These are phyloP conservation scores for Cantharis rufa DNA, from an alignment of 2,888 invertebrate genomes.

Conservation along the genomic window DNA sequence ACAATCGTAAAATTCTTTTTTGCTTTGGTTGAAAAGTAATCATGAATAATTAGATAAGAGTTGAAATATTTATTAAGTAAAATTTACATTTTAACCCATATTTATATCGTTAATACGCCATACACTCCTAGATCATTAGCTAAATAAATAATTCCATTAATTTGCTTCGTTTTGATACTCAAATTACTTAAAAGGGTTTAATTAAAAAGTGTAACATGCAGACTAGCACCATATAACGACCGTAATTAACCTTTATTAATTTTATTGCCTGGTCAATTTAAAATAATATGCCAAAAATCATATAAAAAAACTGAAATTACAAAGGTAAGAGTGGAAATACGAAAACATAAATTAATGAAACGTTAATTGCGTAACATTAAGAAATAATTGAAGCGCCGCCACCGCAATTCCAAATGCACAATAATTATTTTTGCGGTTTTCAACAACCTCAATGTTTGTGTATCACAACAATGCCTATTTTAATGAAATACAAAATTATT, in stretches of 20 bases:
- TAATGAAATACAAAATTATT: background rate
- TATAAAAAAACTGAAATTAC: background rate
- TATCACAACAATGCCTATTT: background rate
- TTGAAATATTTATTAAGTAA: no score
- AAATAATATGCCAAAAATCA: background rate
- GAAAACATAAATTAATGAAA: background rate
- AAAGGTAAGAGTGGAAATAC: background rate
- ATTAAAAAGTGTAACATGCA: background rate
- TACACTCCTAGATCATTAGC: background rate
- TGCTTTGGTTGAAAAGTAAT: background rate
- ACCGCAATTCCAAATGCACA: background rate
- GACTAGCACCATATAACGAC: background rate
- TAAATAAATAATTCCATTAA: background rate
- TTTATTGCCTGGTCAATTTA: background rate
- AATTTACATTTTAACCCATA: background rate
- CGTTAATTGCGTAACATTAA: background rate
- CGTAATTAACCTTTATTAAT: background rate
- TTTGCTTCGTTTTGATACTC: background rate
- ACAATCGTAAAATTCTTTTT: background rate
- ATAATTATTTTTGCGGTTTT: background rate
- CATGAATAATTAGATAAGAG: background rate
- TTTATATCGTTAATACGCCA: background rate
- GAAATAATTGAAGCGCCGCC: background rate
- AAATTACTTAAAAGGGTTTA: background rate
- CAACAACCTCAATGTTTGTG: background rate